Evolutionary conservation across 2,888 invertebrate genomes (phyloP), one percentile per base, ranked within the genome.

Genomic region (Mimachlamys varia): DNA sequence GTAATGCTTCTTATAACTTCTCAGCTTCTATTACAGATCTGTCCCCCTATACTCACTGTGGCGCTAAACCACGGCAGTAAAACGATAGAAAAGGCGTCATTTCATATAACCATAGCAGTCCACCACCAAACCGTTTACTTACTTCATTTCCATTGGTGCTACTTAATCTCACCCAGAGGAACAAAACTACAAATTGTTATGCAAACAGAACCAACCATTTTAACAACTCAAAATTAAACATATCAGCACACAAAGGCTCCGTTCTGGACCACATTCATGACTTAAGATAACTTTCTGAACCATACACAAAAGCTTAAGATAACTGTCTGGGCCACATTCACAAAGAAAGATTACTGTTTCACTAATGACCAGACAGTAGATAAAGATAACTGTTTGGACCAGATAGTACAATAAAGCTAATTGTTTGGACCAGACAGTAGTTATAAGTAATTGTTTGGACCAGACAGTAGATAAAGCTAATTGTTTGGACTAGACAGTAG

Each of bases 181-280:
- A 76, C 33, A 2, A 76, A 15, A 27, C 33, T 76, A 33, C 76
- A 76, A 76, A 76, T 76, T 76, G 76, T 76, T 76, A 76, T 76
- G 76, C 76, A 76, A 76, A 76, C 33, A 76, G 15, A 33, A 76
- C 27, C 27, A 76, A 76, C 27, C 76, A 27, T 22, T 76, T 33
- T 76, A 76, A 76, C 76, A 33, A 76, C 33, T 76, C 76, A 76
- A n/a, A n/a, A n/a, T n/a, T n/a, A n/a, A n/a, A n/a, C n/a, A n/a
- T n/a, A n/a, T n/a, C n/a, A n/a, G n/a, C n/a, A n/a, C n/a, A n/a
- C n/a, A n/a, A n/a, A 62, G 62, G 62, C n/a, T n/a, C 17, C 10
- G 17, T 3, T 62, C 22, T 62, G 62, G n/a, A 62, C 62, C 62
- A 62, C n/a, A 22, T 3, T n/a, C 3, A 22, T n/a, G 10, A 3